Conservation (phyloP, 2,113 vertebrate genomes). For the Cyanistes caeruleus region DNA sequence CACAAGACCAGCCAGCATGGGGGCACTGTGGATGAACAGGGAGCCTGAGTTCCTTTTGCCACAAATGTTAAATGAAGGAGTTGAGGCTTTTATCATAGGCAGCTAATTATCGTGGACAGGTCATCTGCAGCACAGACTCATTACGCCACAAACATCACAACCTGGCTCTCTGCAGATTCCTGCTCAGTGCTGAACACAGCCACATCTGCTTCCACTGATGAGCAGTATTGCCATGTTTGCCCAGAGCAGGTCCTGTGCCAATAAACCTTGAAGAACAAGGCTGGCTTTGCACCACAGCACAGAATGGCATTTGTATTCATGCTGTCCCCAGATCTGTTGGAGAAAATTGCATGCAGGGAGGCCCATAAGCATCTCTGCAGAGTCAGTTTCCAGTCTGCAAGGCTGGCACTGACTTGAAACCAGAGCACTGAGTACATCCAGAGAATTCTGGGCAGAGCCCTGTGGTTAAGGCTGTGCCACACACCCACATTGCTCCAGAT, state of each 20-base stretch:
- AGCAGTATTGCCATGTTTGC: background rate
- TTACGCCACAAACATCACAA: background rate
- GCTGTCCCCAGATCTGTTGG: background rate
- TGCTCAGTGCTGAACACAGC: background rate
- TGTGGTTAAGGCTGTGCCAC: background rate
- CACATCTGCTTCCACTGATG: background rate
- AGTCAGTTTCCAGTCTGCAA: background rate
- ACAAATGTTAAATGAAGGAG: background rate
- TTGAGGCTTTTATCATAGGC: background rate
- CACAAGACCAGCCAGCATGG: background rate
- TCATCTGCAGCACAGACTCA: background rate
- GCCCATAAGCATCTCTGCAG: background rate
- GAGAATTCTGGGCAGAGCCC: background rate
- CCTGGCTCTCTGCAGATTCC: background rate
- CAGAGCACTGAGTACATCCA: rapidly evolving
- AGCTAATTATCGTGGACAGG: background rate
- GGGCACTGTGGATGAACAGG: background rate
- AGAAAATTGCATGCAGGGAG: background rate
- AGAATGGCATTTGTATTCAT: background rate
- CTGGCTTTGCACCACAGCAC: background rate
- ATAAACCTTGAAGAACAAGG: background rate
- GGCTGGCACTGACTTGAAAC: background rate
- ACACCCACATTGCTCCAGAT: background rate
- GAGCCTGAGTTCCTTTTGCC: background rate
- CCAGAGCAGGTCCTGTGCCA: background rate